These are phyloP conservation scores for Grus americana DNA, from an alignment of 2,113 vertebrate genomes.

Conservation along the genomic window DNA sequence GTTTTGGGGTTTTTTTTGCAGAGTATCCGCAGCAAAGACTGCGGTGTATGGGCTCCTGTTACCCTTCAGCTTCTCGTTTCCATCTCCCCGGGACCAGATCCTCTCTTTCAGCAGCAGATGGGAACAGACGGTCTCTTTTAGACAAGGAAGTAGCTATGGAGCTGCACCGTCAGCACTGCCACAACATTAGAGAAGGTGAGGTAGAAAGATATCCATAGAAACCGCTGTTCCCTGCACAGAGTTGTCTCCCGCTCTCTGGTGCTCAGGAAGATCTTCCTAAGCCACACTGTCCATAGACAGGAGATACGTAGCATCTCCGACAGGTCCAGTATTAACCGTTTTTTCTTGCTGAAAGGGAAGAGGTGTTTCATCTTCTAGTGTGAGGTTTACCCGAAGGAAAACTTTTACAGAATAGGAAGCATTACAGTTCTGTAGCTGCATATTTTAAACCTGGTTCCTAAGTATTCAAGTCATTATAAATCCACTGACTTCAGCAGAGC, in stretches of 20 bases:
- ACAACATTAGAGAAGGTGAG: background rate
- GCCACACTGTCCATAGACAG: background rate
- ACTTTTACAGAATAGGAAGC: background rate
- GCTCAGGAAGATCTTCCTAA: background rate
- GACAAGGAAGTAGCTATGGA: background rate
- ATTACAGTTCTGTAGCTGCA: background rate
- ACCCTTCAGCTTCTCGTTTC: background rate
- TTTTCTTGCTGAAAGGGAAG: background rate
- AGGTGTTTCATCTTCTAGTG: background rate
- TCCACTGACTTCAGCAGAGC: constrained; percentile 33
- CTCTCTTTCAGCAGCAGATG: background rate
- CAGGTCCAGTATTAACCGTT: background rate
- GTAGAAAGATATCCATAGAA: background rate
- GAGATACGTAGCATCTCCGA: background rate
- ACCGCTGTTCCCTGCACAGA: background rate
- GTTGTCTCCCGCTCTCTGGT: background rate
- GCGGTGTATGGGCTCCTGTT: background rate
- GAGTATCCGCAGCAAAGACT: background rate
- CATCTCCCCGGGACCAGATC: background rate
- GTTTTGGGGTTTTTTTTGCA: background rate
- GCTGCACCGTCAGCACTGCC: background rate
- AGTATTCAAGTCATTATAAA: constrained; percentile 32
- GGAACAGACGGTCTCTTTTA: background rate
- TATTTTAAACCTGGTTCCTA: constrained; percentile 39
- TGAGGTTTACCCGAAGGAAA: background rate